A percentile compares a stretch with the other conserved stretches of the same genome.
These are phyloP conservation scores for Leptocoma aspasia DNA, from an alignment of 2,113 vertebrate species.

Conservation along the genomic window DNA sequence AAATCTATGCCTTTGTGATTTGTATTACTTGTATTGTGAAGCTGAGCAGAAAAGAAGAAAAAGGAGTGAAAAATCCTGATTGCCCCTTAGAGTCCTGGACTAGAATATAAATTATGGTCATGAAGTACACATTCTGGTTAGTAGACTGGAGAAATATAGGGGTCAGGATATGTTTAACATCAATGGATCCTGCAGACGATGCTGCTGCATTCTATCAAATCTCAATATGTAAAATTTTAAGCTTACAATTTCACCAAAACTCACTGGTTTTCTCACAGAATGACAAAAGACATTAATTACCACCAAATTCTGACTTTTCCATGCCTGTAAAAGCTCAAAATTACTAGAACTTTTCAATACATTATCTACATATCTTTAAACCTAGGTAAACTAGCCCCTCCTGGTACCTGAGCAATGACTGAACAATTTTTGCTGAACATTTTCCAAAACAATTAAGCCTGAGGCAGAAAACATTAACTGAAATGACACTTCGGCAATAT, in stretches of 20 bases:
- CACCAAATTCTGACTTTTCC: not conserved
- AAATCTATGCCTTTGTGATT: not conserved
- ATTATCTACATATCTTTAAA: not conserved
- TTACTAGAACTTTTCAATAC: not conserved
- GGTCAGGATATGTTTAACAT: not conserved
- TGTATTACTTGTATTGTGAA: not conserved
- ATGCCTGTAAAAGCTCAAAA: fast-evolving
- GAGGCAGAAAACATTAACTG: not conserved
- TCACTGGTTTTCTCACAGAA: not conserved
- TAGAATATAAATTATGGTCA: not conserved
- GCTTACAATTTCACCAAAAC: not conserved
- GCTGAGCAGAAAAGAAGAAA: not conserved
- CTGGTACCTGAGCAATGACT: not conserved
- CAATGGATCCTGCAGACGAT: not conserved
- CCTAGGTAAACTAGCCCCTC: not conserved
- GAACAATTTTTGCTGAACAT: not conserved
- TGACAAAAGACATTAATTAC: not conserved
- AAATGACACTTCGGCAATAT: not conserved
- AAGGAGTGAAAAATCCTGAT: not conserved
- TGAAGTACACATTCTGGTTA: not conserved
- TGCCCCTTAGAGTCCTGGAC: not conserved
- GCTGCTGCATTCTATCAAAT: not conserved
- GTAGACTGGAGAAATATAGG: not conserved
- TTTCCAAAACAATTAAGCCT: not conserved
- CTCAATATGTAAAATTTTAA: not conserved